Conservation (phyloP, 2,888 invertebrate genomes). For the Catocala sponsa region DNA sequence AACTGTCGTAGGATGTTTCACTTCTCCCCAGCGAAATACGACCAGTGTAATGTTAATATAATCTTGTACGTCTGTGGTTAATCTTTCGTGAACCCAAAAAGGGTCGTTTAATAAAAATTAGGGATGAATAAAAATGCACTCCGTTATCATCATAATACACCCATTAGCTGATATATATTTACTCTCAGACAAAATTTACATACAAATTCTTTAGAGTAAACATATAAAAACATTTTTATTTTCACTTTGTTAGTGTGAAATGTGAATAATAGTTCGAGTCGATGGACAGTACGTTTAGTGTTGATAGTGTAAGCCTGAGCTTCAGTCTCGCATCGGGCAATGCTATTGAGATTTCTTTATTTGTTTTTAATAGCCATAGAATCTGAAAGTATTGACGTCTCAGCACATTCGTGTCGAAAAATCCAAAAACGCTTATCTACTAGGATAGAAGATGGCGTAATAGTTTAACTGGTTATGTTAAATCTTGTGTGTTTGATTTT, state of each 20-base stretch:
- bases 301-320: too few species aligned
- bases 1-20: constrained; percentile 23
- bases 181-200: constrained; percentile 37
- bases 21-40: constrained; percentile 21
- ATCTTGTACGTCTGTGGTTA: constrained; percentile 68
- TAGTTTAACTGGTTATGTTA: too few species aligned
- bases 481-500: too few species aligned
- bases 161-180: constrained; percentile 65
- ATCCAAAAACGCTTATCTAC: too few species aligned
- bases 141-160: constrained; percentile 75
- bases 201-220: constrained; percentile 32
- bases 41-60: constrained; percentile 74
- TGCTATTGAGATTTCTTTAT: too few species aligned
- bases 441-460: too few species aligned
- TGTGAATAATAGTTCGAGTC: neutral
- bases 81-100: constrained; percentile 79
- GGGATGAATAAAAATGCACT: constrained; percentile 78
- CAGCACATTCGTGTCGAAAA: too few species aligned
- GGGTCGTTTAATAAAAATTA: constrained; percentile 81
- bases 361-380: too few species aligned
- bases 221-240: neutral
- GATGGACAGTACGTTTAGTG: too few species aligned
- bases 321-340: too few species aligned
- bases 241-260: neutral
- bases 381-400: too few species aligned